These are phyloP conservation scores for Stenopsyche tienmushanensis DNA, from an alignment of 1,140 invertebrate genomes.

Conservation along the genomic window DNA sequence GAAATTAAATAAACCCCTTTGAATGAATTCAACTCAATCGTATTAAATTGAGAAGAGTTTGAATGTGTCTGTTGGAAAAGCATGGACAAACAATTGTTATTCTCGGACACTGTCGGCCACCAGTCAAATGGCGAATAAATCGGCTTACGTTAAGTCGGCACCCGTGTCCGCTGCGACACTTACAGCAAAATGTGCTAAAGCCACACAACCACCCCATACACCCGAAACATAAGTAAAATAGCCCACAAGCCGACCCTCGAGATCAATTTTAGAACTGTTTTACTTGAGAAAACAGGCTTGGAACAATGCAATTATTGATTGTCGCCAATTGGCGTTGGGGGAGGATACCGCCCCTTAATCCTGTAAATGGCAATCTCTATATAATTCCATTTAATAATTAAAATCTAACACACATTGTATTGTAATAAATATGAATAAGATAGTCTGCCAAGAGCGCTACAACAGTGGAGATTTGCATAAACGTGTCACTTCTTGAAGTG, in stretches of 20 bases:
- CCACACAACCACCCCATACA: too few relatives aligned
- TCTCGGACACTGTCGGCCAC: background rate
- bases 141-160: conserved; percentile 2
- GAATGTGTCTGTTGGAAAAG: conserved; percentile 5
- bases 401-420: too few relatives aligned
- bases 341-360: too few relatives aligned
- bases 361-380: too few relatives aligned
- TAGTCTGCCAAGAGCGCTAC: too few relatives aligned
- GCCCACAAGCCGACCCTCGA: background rate
- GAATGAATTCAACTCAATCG: background rate
- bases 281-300: background rate
- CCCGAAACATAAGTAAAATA: background rate
- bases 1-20: background rate
- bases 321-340: background rate
- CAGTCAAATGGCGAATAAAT: conserved; percentile 21
- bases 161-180: too few relatives aligned
- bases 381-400: too few relatives aligned
- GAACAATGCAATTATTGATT: background rate
- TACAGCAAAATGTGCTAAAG: too few relatives aligned
- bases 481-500: too few relatives aligned
- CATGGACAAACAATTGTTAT: conserved; percentile 6
- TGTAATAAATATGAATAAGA: too few relatives aligned
- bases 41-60: conserved; percentile 4
- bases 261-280: background rate
- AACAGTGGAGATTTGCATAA: too few relatives aligned